phyloP scores from a whole-genome alignment of 2,113 vertebrate genomes.

The Chloebia gouldiae region DNA sequence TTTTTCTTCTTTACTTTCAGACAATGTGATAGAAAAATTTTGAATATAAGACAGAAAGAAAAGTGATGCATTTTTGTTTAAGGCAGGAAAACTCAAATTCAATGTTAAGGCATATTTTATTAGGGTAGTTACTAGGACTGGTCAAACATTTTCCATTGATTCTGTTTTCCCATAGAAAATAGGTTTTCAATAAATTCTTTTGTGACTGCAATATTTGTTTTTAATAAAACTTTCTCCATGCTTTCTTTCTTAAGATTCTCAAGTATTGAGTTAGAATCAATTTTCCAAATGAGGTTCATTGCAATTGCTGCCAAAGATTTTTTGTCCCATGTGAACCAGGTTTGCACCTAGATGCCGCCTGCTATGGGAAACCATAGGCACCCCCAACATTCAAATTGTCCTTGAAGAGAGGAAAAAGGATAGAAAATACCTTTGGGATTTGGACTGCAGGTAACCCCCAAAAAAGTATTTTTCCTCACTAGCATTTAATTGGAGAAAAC shows the following conservation, averaged over 20 bases:
- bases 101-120: neutral
- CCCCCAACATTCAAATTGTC: neutral
- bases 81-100: neutral
- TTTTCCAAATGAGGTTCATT: neutral
- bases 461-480: no score
- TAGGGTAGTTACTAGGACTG: neutral
- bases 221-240: neutral
- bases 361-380: neutral
- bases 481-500: neutral
- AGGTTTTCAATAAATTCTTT: neutral
- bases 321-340: neutral
- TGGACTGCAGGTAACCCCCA: neutral
- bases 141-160: neutral
- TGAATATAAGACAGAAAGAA: neutral
- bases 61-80: neutral
- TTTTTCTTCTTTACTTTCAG: neutral
- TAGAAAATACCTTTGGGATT: neutral
- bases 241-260: neutral
- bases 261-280: neutral
- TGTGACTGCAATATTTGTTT: neutral
- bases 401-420: neutral
- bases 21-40: neutral
- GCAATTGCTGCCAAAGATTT: neutral
- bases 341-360: neutral
- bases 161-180: neutral